Evolutionary conservation across 2,797 vertebrate genomes (phyloP).

Genomic region (Stomatorhinus walkeri): DNA sequence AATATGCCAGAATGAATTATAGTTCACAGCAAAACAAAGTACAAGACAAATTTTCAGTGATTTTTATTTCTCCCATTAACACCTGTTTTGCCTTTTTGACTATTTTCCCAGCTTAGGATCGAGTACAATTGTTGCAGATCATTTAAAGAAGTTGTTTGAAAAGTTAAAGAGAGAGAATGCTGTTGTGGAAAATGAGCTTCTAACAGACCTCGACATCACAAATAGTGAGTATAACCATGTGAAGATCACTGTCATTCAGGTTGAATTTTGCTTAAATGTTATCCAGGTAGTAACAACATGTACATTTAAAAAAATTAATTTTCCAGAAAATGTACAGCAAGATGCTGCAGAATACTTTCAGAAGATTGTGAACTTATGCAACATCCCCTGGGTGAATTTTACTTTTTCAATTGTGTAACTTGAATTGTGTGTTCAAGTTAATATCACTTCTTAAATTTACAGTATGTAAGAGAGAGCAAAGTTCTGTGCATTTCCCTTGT

Average conservation of each 20-base stretch:
- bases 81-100: not conserved
- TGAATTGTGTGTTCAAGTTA: too few species aligned
- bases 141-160: too few species aligned
- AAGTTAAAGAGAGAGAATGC: fast-evolving
- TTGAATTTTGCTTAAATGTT: not conserved
- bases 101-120: not conserved
- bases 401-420: too few species aligned
- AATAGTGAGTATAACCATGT: not conserved
- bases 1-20: too few species aligned
- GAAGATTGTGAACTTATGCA: too few species aligned
- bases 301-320: not conserved
- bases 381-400: too few species aligned
- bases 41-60: too few species aligned
- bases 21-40: too few species aligned
- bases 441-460: too few species aligned
- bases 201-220: not conserved
- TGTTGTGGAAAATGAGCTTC: not conserved
- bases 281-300: not conserved
- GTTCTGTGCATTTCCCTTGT: too few species aligned
- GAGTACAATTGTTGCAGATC: too few species aligned
- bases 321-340: not conserved
- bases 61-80: not conserved
- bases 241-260: not conserved
- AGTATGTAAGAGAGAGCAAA: fast-evolving
- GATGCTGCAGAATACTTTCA: too few species aligned